Base-by-base conservation (phyloP, 2,797 vertebrate species). In the Mus spretus region DNA sequence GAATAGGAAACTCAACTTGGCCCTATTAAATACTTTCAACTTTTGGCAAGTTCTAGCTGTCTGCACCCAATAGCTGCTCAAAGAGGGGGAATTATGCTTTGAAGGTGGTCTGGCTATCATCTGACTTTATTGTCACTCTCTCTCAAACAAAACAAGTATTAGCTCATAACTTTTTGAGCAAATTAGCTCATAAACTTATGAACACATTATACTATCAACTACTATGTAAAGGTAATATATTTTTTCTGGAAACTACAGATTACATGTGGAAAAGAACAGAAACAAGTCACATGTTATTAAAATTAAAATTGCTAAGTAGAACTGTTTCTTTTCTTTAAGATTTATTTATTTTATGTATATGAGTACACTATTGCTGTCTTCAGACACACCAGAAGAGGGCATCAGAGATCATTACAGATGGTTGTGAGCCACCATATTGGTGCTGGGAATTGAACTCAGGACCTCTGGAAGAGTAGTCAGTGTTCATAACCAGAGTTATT, bases 281-380 rank as follows among this genome's bases (percentile, higher is more conserved):
- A 89, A 47, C 31, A 55, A 59, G 26, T 74, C 44, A 72, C 31
- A 83, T 74, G 75, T 59, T 77, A 91, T 84, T 77, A 92, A 20
- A 85, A 92, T 81, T 79, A 90, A 88, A 97, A 57, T 90, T 90
- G 34, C 93, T 74, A 88, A 94, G 9, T 80, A 47, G 44, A 47
- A 47, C 4, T 47, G 44, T 47, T 47, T 47, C 7, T 40, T 40
- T 40, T 40, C 37, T 40, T 40, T 40, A 40, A 47, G 47, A 47
- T 50, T 50, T 50, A 50, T 50, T 50, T 50, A 50, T 50, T 50
- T 50, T 50, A 50, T 50, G 9, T 50, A 50, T 50, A 50, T 50
- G 47, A 50, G 47, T 50, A 50, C 47, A 50, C 47, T 50, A 47
- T 50, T 8, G 47, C 47, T 50, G 47, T 50, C 47, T 50, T 50